phyloP scores from a whole-genome alignment of 1,140 invertebrate genomes.

The Dinoponera quadriceps region DNA sequence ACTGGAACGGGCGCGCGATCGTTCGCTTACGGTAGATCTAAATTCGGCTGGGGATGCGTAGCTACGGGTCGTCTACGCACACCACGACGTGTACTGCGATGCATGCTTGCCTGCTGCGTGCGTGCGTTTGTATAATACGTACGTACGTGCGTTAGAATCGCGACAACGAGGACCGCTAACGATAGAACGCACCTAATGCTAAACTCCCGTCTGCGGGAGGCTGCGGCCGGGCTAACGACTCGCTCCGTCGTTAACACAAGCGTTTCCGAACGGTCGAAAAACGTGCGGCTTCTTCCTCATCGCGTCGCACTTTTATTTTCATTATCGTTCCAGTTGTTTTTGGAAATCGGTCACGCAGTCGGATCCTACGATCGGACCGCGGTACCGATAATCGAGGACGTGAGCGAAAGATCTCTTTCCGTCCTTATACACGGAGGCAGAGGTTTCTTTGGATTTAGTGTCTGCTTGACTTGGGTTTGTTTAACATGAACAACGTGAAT shows the following conservation, averaged over 20 bases:
- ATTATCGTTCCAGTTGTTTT: too few relatives aligned
- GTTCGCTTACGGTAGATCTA: conserved; percentile 20
- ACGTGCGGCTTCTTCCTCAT: too few relatives aligned
- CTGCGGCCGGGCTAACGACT: conserved; percentile 21
- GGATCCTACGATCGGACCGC: too few relatives aligned
- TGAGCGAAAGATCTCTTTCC: too few relatives aligned
- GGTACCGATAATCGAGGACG: too few relatives aligned
- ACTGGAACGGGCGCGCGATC: not conserved
- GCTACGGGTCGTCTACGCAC: conserved; percentile 16
- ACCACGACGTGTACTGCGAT: not conserved
- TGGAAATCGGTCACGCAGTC: too few relatives aligned
- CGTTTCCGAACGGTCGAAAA: too few relatives aligned
- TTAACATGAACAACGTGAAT: too few relatives aligned
- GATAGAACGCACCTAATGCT: conserved; percentile 20
- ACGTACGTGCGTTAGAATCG: conserved; percentile 7
- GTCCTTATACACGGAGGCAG: too few relatives aligned
- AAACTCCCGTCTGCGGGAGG: not conserved
- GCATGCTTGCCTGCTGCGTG: not conserved
- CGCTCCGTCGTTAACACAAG: not conserved
- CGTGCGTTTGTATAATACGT: not conserved
- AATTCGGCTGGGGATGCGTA: conserved; percentile 31
- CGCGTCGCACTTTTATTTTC: too few relatives aligned
- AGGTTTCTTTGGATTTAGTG: too few relatives aligned
- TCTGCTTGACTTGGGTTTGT: too few relatives aligned
- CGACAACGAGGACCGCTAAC: conserved; percentile 1